A percentile compares a stretch with the other conserved stretches of the same genome.
Conservation (phyloP, 2,797 vertebrate genomes). For the Euphonia xanthogaster region DNA sequence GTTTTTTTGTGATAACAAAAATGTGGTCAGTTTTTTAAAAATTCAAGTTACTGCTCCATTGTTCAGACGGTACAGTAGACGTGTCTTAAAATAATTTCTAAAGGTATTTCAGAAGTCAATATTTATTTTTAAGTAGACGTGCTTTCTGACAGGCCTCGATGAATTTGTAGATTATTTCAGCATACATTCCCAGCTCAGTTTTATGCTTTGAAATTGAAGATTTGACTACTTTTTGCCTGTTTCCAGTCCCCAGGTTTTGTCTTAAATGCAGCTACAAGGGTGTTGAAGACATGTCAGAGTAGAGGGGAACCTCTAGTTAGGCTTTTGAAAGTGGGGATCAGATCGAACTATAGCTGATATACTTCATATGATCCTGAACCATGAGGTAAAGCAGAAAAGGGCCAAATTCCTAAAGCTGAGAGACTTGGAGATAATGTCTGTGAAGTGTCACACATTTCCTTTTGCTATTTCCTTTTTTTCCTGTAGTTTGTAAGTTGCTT, state of each 20-base stretch:
- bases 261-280: not conserved
- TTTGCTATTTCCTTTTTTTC: not conserved
- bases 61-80: not conserved
- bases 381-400: not conserved
- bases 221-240: not conserved
- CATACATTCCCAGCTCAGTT: not conserved
- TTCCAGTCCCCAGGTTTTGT: not conserved
- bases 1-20: not conserved
- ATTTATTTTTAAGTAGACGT: not conserved
- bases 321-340: not conserved
- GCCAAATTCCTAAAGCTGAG: not conserved
- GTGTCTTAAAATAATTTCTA: not conserved
- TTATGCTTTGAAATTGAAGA: not conserved
- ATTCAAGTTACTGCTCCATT: not conserved
- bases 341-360: not conserved
- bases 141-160: not conserved
- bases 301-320: not conserved
- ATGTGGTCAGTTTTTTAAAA: accelerated
- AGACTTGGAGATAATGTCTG: not conserved
- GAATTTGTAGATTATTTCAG: not conserved
- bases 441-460: not conserved
- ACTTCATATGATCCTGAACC: not conserved
- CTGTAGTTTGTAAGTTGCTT: not conserved
- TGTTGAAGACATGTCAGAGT: not conserved
- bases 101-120: not conserved